Conservation (phyloP, 30 jellyfish, hydroid and myxozoan genomes). For the Aurelia sp. region DNA sequence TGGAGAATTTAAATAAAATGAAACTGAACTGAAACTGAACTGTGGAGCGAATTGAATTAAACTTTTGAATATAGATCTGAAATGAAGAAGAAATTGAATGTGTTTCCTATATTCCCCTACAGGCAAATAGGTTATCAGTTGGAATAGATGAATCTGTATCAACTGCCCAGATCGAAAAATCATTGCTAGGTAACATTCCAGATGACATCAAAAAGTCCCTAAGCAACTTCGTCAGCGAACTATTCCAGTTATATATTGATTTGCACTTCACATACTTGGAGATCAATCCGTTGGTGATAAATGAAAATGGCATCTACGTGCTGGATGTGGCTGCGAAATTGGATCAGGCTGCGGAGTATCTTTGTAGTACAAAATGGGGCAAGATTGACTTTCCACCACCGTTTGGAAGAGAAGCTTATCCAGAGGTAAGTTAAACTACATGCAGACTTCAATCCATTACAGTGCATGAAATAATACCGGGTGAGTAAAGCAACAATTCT, state of each 20-base stretch:
- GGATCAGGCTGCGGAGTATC: constrained; percentile 92
- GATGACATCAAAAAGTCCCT: constrained; percentile 53
- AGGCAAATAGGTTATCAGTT: constrained; percentile 76
- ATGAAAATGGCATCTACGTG: constrained; percentile 71
- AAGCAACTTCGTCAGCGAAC: constrained; percentile 60
- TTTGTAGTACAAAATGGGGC: constrained; percentile 94
- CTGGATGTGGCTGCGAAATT: constrained; percentile 96
- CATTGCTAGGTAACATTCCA: constrained; percentile 49
- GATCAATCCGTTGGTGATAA: constrained; percentile 89
- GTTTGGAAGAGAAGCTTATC: constrained; percentile 94
- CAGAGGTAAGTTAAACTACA: constrained; percentile 55
- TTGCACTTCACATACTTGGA: constrained; percentile 91
- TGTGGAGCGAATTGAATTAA: no score
- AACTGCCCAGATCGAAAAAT: constrained; percentile 48
- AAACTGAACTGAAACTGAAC: no score
- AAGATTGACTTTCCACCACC: constrained; percentile 86
- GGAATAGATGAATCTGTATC: constrained; percentile 52
- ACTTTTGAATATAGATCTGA: no score
- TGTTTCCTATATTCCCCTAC: not conserved
- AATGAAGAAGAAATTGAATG: no score
- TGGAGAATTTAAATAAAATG: no score
- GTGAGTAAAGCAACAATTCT: no score
- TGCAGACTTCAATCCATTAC: not conserved
- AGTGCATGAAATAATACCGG: no score
- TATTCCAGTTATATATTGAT: constrained; percentile 53